A percentile compares a stretch with the other conserved stretches of the same genome.
These are phyloP conservation scores for Drosophila pseudotalamancana DNA, from an alignment of 2,888 invertebrate species.

Conservation along the genomic window DNA sequence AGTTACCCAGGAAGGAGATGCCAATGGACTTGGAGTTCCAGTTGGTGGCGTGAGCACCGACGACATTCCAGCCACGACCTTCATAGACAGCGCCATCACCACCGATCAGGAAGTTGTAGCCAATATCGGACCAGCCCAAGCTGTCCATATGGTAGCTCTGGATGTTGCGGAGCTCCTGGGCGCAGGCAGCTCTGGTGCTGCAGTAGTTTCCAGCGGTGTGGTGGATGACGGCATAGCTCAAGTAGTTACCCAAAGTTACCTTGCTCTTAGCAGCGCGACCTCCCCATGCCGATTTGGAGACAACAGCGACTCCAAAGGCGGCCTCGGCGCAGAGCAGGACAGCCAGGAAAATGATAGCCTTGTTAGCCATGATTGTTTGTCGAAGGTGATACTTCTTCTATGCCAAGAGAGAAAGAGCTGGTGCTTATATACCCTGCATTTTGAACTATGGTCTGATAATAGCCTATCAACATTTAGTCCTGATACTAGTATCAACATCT, in stretches of 20 bases:
- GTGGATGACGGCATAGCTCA: slow-evolving; percentile 65
- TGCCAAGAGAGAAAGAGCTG: background rate
- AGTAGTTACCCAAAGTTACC: slow-evolving; percentile 36
- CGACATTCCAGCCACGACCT: slow-evolving; percentile 74
- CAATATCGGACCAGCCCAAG: slow-evolving; percentile 74
- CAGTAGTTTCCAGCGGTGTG: slow-evolving; percentile 70
- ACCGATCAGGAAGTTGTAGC: slow-evolving; percentile 75
- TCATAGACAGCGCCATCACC: slow-evolving; percentile 78
- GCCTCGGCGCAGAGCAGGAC: slow-evolving; percentile 52
- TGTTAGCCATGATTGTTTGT: slow-evolving; percentile 52
- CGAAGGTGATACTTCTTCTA: background rate
- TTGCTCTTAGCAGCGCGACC: slow-evolving; percentile 65
- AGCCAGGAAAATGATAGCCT: slow-evolving; percentile 45
- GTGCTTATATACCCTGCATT: slow-evolving; percentile 21
- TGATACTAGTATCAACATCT: slow-evolving; percentile 21
- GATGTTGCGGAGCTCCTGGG: slow-evolving; percentile 63
- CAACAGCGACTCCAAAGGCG: slow-evolving; percentile 50
- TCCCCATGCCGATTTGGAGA: slow-evolving; percentile 63
- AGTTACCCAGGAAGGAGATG: slow-evolving; percentile 77
- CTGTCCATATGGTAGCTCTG: slow-evolving; percentile 74
- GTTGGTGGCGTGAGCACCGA: slow-evolving; percentile 73
- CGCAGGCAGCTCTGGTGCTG: slow-evolving; percentile 57
- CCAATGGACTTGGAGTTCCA: slow-evolving; percentile 76
- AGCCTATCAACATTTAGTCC: background rate
- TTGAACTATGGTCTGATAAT: background rate